Base-by-base conservation (phyloP, 2,797 vertebrate genomes). In the Taeniopygia guttata region DNA sequence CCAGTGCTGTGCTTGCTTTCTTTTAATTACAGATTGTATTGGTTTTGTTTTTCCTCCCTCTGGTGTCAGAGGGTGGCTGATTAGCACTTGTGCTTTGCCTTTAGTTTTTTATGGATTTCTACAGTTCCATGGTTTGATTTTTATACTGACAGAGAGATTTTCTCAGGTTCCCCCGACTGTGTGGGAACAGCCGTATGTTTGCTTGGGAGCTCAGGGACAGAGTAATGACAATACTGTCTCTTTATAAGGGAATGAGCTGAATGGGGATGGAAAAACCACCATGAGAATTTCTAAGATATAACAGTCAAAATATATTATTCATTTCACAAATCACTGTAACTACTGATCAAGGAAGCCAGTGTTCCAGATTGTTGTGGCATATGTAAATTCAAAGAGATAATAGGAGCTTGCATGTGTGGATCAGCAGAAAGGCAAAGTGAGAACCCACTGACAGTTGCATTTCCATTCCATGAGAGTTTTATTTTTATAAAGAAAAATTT, bases 291-390 rank as follows among this genome's bases (percentile, higher is more conserved):
- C 60, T 46, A 52, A 64, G 30, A 42, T 42, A 0, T 27, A 79
- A 74, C 42, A 56, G 64, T 34, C 49, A 89, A 87, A 87, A 86
- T 58, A 43, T 34, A 66, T 79, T 77, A 84, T 66, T 93, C 2
- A 80, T 82, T 73, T 89, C 75, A 92, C 75, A 87, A 95, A 84
- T 69, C 58, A 77, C 49, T 80, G 1, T 80, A 90, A 78, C 62
- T 93, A 68, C 84, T 78, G 80, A 86, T 62, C 62, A 74, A 91
- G 89, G 46, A 48, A 92, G 23, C 18, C 42, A 42, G 34, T 60
- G 87, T 64, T 82, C 78, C 87, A 87, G 67, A 87, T 89, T 93
- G 56, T 23, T 87, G 49, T 64, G 64, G 66, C 64, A 36, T 40
- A 38, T 70, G 42, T 85, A 89, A 85, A 87, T 87, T 79, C 45